Base-by-base conservation (phyloP, 2,888 invertebrate genomes). In the Dryococelus australis region DNA sequence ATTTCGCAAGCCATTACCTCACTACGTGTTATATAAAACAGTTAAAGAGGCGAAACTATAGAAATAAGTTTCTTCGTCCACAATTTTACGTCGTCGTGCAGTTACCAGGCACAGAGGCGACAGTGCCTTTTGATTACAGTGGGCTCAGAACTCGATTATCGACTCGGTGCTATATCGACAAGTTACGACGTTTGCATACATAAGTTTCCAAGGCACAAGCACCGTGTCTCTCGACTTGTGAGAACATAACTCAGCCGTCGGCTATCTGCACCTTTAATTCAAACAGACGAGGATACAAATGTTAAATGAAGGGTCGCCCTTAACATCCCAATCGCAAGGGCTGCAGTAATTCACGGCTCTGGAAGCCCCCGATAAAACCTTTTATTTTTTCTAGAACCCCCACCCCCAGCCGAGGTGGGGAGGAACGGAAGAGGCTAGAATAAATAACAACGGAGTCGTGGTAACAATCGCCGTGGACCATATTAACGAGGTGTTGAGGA, bases 221-320 rank as follows among this genome's bases (percentile, higher is more conserved):
- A 16, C 47, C 47, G 5, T 8, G 1, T 10, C 47, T 16, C 47
- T 16, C 12, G 47, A 47, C 16, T 10, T 47, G 47, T 10, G 1
- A 3, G 47, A 47, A n/a, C 65, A 65, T 65, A 65, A 65, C 65
- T 65, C 65, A 65, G 65, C 65, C 65, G 13, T n/a, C 8, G 65
- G 65, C 65, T 65, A n/a, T 20, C 65, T 65, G 24, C 65, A 20
- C 12, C 65, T n/a, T 65, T 65, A 65, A 65, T 65, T 65, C 65
- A 65, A 65, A 65, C 65, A 65, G 24, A 65, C 65, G 65, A 16
- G 24, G 65, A 65, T 65, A 65, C 65, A 65, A 65, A 65, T 65
- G 65, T 65, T 65, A 65, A 65, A 65, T 65, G 65, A 65, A 65
- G 65, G 65, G 65, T 65, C 65, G n/a, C 65, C 65, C 65, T 65